phyloP scores from a whole-genome alignment of 2,888 invertebrate species.

The Cephus rjabovi region DNA sequence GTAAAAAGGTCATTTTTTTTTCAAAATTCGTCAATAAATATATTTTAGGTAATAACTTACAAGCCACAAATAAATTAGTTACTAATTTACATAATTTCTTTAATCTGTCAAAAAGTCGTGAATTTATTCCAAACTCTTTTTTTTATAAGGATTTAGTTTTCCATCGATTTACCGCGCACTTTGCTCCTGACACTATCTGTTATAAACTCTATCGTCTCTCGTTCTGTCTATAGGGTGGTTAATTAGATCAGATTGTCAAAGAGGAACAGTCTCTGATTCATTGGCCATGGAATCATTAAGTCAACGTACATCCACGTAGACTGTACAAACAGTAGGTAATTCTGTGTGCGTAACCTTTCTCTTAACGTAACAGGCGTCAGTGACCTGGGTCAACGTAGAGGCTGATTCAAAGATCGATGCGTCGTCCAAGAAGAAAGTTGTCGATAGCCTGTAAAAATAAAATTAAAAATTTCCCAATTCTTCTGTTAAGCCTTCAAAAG shows the following conservation, averaged over 20 bases:
- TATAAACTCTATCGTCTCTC: neutral
- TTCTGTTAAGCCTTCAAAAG: neutral
- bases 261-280: neutral
- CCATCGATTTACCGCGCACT: neutral
- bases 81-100: neutral
- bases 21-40: too few species aligned
- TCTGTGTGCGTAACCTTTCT: neutral
- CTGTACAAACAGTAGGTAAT: neutral
- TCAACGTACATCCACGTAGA: neutral
- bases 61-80: accelerated
- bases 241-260: neutral
- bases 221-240: neutral
- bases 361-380: neutral
- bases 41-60: too few species aligned
- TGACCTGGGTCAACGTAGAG: neutral
- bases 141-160: neutral
- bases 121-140: too few species aligned
- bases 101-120: accelerated
- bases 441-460: neutral
- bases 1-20: too few species aligned
- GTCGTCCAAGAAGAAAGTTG: too few species aligned
- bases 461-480: neutral
- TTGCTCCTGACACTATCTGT: neutral
- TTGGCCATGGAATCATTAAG: neutral
- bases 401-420: neutral